Percentiles rank a stretch among this genome's conserved stretches.
These are phyloP conservation scores for Macaca nemestrina DNA, from an alignment of 2,113 vertebrate species.

Conservation along the genomic window DNA sequence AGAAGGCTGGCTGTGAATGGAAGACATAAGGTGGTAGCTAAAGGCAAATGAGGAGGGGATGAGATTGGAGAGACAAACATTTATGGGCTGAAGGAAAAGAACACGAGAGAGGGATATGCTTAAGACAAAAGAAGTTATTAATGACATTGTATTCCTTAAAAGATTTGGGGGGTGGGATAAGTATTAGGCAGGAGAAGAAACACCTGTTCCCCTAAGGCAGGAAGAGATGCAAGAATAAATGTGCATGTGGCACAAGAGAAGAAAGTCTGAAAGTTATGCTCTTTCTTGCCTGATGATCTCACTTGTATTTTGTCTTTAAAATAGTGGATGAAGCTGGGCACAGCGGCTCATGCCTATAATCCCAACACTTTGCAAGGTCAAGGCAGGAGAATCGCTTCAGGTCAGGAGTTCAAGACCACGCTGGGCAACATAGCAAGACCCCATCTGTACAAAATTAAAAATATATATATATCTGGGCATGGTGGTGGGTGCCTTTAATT, in stretches of 20 bases:
- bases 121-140: background rate
- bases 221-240: background rate
- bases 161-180: background rate
- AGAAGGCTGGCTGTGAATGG: conserved; percentile 65
- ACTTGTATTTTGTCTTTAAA: background rate
- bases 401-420: too few relatives aligned
- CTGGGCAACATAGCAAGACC: too few relatives aligned
- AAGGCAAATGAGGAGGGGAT: background rate
- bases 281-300: background rate
- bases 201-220: background rate
- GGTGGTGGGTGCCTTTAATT: too few relatives aligned
- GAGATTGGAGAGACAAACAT: background rate
- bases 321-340: background rate
- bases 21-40: conserved; percentile 49
- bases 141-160: background rate
- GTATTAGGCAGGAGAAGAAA: background rate
- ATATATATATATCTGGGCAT: too few relatives aligned
- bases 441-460: too few relatives aligned
- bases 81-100: background rate
- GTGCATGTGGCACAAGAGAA: accelerated
- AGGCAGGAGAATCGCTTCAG: too few relatives aligned
- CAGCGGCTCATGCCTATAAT: too few relatives aligned
- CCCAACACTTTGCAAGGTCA: too few relatives aligned
- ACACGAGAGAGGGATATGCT: background rate
- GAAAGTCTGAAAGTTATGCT: background rate